These are phyloP conservation scores for Serranus cabrilla DNA, from an alignment of 2,797 vertebrate genomes.

Conservation along the genomic window DNA sequence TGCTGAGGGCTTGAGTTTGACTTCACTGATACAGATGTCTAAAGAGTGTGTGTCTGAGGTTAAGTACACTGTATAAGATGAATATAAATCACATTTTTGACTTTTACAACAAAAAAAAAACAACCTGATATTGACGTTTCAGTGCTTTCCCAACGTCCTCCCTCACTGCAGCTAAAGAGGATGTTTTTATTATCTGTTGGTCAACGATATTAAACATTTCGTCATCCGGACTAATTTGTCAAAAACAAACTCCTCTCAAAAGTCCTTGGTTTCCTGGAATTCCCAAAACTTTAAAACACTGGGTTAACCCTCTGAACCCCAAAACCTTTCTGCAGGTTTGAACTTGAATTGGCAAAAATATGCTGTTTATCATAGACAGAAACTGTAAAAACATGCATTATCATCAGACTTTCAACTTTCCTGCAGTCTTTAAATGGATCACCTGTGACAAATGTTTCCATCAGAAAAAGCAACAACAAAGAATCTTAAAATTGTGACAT, in stretches of 20 bases:
- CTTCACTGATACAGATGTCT: constrained; percentile 45
- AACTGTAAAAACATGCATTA: no score
- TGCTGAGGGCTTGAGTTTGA: constrained; percentile 34
- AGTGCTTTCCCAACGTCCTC: background rate
- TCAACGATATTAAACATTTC: background rate
- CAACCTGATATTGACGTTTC: background rate
- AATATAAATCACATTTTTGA: background rate
- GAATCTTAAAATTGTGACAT: no score
- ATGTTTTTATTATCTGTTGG: background rate
- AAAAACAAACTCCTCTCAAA: background rate
- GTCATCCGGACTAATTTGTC: background rate
- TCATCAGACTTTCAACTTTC: no score
- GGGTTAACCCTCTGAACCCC: no score
- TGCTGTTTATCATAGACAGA: no score
- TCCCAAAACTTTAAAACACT: background rate
- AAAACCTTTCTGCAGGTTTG: no score
- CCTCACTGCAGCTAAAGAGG: background rate
- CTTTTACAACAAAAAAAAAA: background rate
- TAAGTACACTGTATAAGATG: background rate
- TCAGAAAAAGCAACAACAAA: no score
- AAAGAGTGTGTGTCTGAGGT: constrained; percentile 21
- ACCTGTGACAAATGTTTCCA: no score
- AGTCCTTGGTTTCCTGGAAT: background rate
- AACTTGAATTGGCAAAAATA: no score
- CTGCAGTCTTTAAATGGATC: no score